Evolutionary conservation across 2,797 vertebrate genomes (phyloP), one percentile per base, ranked within the genome.

Genomic region (Dipus sagitta): DNA sequence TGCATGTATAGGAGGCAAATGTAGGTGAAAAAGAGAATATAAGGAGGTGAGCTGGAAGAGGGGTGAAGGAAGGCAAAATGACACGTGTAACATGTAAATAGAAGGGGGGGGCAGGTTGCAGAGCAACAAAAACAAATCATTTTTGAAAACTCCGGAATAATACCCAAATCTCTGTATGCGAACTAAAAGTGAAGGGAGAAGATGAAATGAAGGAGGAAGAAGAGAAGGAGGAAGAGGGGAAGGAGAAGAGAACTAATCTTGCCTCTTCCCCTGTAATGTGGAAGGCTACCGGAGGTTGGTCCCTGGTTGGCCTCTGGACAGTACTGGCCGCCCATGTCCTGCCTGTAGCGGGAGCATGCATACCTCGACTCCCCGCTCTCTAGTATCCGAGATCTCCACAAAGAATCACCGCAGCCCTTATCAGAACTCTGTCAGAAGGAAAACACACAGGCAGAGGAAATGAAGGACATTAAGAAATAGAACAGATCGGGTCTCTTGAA

Each of bases 401-500:
- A 78, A 86, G 42, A 70, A 32, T 38, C 12, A 34, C 78, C 7
- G 30, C 32, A 47, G 26, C 23, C 79, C 79, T 47, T 0, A 38
- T 75, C 28, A 52, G 42, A 82, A 65, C 34, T 64, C 32, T 65
- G 72, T 72, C 90, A 26, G 2, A 82, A 92, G 64, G 28, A 65
- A 92, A 88, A 90, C 38, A 28, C 72, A 54, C 3, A 26, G 60
- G 58, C 70, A 78, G 70, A 94, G 74, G 54, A 95, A 91, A 93
- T 6, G 72, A 87, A 84, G 60, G 74, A 58, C 42, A 20, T 77
- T 47, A 88, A 72, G 34, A 93, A 87, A 47, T 23, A 92, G 68
- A 93, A 18, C 26, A 92, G 68, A 93, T 14, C 18, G 32, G 0
- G 68, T 87, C 52, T 65, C 38, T 52, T 70, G 87, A 86, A 68